Evolutionary conservation across 2,888 invertebrate genomes (phyloP), one percentile per base, ranked within the genome.

Genomic region (Andrena bucephala): DNA sequence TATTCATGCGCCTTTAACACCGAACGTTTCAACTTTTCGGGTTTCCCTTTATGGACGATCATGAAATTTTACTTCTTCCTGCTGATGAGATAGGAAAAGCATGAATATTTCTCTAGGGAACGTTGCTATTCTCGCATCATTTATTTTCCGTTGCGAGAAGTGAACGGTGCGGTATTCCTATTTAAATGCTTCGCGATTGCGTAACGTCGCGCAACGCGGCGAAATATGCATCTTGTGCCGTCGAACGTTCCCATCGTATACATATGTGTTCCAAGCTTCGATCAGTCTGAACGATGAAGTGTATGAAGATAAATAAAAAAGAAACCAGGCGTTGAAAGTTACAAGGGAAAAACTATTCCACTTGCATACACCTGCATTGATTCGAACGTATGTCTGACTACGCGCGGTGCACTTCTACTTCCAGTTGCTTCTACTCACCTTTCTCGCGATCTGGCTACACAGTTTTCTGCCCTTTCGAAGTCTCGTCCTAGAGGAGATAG

Each of bases 1-100:
- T 78, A 63, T 78, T 75, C 78, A 78, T 78, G 31, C 60, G 24
- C 27, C 42, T 74, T 48, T 33, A 16, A 29, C 24, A 48, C 48
- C 31, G 8, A 31, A 50, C 68, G 27, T 68, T 33, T 50, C 31
- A 74, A 74, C 67, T 48, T 48, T 20, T 8, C 74, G 20, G n/a
- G 24, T 60, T 50, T 33, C 57, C 57, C 48, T 36, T 57, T 13
- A 27, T 0, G 48, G 68, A 2, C 24, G 33, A 33, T 36, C 27
- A 13, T 24, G 16, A 5, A 20, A 36, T 62, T 27, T 31, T 36
- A 36, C 50, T 27, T 31, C 27, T 27, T 7, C 20, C 3, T n/a
- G 4, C 33, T 4, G 10, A 65, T 54, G 16, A 33, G 24, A 57
- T 24, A 20, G 57, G 57, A 57, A 57, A 27, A 7, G 13, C 20